A percentile compares a stretch with the other conserved stretches of the same genome.
phyloP scores from a whole-genome alignment of 2,113 vertebrate genomes.

The Indri indri region DNA sequence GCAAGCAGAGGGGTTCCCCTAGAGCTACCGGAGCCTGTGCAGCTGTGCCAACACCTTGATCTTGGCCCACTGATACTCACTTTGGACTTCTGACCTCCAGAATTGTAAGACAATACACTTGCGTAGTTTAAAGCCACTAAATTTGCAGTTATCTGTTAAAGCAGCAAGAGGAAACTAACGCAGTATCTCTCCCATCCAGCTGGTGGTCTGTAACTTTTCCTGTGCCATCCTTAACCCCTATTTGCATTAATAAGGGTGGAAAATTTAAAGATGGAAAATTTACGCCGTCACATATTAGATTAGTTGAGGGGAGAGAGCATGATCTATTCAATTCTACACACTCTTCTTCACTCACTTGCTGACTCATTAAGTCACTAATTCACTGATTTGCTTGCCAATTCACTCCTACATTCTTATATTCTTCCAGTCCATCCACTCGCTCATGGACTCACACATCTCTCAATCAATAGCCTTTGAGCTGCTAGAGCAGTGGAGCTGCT shows the following conservation, averaged over 20 bases:
- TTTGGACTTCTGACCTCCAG: not conserved
- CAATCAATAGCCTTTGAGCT: not conserved
- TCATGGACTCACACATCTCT: not conserved
- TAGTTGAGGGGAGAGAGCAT: not conserved
- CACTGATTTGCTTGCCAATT: not conserved
- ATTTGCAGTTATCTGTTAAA: not conserved
- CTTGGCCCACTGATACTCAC: not conserved
- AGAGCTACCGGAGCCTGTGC: not conserved
- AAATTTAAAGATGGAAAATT: not conserved
- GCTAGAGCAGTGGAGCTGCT: not conserved
- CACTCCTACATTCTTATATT: not conserved
- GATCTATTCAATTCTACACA: conserved; percentile 12
- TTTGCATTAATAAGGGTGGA: not conserved
- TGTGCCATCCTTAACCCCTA: not conserved
- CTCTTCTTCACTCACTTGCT: conserved; percentile 21
- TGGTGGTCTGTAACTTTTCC: not conserved
- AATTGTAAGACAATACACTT: not conserved
- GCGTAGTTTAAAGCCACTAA: not conserved
- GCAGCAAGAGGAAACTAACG: not conserved
- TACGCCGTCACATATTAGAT: not conserved
- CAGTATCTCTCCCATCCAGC: not conserved
- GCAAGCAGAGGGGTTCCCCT: not conserved
- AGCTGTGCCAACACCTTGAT: not conserved
- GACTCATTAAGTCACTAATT: conserved; percentile 59
- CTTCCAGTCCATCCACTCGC: not conserved